These are phyloP conservation scores for Fragum sueziense DNA, from an alignment of 2,888 invertebrate genomes.

Conservation along the genomic window DNA sequence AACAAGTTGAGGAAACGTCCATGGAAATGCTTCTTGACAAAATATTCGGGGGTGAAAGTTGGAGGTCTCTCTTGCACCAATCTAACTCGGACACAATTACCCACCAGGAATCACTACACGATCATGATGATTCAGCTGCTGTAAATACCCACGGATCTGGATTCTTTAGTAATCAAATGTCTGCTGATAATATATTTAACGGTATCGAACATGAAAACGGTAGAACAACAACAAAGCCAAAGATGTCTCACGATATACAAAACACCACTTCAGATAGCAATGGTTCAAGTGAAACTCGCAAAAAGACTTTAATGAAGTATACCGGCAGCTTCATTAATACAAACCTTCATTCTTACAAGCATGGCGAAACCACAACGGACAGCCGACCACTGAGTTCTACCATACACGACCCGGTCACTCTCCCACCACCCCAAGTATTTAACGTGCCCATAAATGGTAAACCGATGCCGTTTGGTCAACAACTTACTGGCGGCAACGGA, in stretches of 20 bases:
- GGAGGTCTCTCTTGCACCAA: slow-evolving; percentile 24
- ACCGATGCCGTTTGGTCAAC: background rate
- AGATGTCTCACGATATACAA: background rate
- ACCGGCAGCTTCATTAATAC: slow-evolving; percentile 6
- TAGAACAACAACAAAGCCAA: background rate
- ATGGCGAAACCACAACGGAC: background rate
- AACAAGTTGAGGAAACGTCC: slow-evolving; percentile 6
- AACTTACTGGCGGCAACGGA: background rate
- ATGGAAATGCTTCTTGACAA: slow-evolving; percentile 32
- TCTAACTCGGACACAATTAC: background rate
- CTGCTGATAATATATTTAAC: slow-evolving; percentile 3
- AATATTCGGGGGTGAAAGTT: slow-evolving; percentile 35
- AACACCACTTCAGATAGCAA: background rate
- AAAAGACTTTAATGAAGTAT: background rate
- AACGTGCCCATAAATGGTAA: too few relatives aligned
- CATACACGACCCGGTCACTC: background rate
- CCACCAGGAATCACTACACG: background rate
- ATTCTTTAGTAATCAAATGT: slow-evolving; percentile 16
- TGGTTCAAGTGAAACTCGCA: background rate
- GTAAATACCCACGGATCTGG: background rate
- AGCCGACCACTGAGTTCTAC: background rate
- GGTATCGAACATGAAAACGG: background rate
- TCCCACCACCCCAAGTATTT: background rate
- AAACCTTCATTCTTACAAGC: background rate
- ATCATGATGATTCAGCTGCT: background rate